Base-by-base conservation (phyloP, 1,140 invertebrate genomes). In the Brachionus koreanus region DNA sequence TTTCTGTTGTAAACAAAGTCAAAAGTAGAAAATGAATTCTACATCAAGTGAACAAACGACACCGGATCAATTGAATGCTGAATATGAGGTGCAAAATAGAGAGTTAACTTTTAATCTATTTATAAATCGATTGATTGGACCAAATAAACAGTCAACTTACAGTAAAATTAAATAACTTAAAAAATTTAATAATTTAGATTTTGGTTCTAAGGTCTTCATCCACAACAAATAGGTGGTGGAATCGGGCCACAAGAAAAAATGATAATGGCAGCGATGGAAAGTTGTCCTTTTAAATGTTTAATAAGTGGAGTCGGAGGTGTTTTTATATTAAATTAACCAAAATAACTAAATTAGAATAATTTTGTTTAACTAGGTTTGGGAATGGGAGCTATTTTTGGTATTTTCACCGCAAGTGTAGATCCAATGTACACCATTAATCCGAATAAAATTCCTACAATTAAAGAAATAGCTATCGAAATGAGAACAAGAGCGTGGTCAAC, bases 381-480 rank as follows among this genome's bases (percentile, higher is more conserved):
- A 75, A 89, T 98, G 76, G 97, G 97, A 83, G 94, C 92, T 77
- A 95, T 93, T 3, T 93, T 99, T 85, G 97, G 97, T 84, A 88
- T 98, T 46, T 98, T 99, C 88, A 94, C 95, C 29, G 94, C 96
- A 5, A 96, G 95, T 83, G 93, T 98, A 10, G 96, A 96, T 89
- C 96, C 96, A 29, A 93, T 93, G 85, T 91, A 93, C 72, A 91
- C 93, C 4, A 89, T 91, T 83, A 88, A 88, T 16, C 91, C 89
- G 63, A 85, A 85, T 19, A 93, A 93, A 86, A 89, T 90, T 65
- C 86, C 89, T 23, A 88, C 89, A 52, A 86, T 88, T 5, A 86
- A 86, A 79, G 86, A 89, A 84, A 88, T 89, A 5, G 84, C 87
- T 83, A 86, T 91, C 57, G 97, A 99, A 89, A 97, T 98, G 94